A percentile compares a stretch with the other conserved stretches of the same genome.
Evolutionary conservation across 2,797 vertebrate genomes (phyloP).

Genomic region (Decapterus maruadsi): DNA sequence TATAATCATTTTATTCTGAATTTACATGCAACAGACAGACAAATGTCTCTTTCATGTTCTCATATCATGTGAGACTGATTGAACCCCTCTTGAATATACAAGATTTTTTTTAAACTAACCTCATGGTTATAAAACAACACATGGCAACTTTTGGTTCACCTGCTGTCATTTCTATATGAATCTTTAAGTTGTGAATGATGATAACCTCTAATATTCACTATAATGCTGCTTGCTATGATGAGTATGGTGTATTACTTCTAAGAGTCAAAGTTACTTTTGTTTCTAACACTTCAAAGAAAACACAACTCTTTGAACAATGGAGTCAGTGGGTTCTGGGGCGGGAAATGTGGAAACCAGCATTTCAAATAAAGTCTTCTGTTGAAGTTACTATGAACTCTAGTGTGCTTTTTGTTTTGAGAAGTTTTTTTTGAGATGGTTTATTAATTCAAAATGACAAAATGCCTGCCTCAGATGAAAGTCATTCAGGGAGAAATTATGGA

Average conservation of each 20-base stretch:
- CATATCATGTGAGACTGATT: background rate
- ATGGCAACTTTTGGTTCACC: background rate
- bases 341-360: background rate
- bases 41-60: background rate
- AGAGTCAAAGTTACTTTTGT: background rate
- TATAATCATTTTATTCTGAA: background rate
- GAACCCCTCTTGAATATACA: background rate
- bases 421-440: background rate
- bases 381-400: background rate
- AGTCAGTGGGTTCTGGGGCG: background rate
- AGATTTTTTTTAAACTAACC: background rate
- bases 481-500: background rate
- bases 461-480: background rate
- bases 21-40: background rate
- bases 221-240: background rate
- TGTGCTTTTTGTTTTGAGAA: background rate
- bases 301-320: background rate
- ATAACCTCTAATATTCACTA: background rate
- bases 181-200: background rate
- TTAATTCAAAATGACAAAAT: background rate
- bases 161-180: background rate
- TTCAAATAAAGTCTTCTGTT: constrained; percentile 16
- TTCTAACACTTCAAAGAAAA: background rate
- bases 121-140: background rate
- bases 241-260: background rate